A percentile compares a stretch with the other conserved stretches of the same genome.
phyloP scores from a whole-genome alignment of 2,797 vertebrate genomes.

The Coccyzus lansbergi region DNA sequence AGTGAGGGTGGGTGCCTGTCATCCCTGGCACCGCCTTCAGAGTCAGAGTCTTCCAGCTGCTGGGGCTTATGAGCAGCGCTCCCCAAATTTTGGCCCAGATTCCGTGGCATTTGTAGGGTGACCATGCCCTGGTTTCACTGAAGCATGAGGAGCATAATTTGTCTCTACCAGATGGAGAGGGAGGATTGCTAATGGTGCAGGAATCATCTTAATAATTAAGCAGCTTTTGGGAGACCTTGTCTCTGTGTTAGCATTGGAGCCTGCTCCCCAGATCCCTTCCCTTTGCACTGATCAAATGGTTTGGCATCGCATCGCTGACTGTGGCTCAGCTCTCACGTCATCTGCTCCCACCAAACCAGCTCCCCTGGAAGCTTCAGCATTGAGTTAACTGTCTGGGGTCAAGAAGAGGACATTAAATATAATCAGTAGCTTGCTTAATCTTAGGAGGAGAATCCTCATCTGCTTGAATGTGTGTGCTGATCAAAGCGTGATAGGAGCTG shows the following conservation, averaged over 20 bases:
- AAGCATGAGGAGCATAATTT: neutral
- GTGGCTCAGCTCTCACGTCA: rapidly evolving
- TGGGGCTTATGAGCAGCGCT: neutral
- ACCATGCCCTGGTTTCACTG: neutral
- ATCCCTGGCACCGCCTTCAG: neutral
- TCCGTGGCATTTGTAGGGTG: neutral
- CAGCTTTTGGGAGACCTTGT: neutral
- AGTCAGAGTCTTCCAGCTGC: neutral
- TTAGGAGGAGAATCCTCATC: slow-evolving; percentile 13
- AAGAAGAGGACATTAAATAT: slow-evolving; percentile 51
- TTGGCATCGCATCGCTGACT: neutral
- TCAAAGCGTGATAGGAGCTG: neutral
- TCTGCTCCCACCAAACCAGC: neutral
- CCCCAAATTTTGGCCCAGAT: neutral
- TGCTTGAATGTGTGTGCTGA: neutral
- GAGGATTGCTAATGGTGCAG: neutral
- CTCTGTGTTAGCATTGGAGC: neutral
- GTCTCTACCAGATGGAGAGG: neutral
- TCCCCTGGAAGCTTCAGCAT: neutral
- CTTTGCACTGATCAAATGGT: neutral
- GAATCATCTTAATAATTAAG: neutral
- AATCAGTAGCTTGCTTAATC: slow-evolving; percentile 31
- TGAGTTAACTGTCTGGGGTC: neutral
- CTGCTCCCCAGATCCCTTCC: neutral
- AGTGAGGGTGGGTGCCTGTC: neutral